A percentile compares a stretch with the other conserved stretches of the same genome.
Evolutionary conservation across 2,113 vertebrate genomes (phyloP).

Genomic region (Paradoxurus hermaphroditus): DNA sequence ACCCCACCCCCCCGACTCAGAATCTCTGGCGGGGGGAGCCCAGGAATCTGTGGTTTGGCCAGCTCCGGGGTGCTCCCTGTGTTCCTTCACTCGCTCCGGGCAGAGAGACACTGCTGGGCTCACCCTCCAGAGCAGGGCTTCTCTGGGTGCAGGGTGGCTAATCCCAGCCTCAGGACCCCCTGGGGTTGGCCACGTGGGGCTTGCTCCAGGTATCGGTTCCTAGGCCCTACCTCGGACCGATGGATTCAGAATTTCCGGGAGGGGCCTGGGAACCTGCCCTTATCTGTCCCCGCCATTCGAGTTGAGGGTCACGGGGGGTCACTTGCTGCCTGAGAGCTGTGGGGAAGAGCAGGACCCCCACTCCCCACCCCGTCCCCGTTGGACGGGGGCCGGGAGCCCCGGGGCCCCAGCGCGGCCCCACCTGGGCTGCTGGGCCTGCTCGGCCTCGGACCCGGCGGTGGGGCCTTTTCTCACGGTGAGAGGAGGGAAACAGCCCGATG

Average conservation of each 20-base stretch:
- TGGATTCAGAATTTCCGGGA: background rate
- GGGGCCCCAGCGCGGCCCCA: accelerated
- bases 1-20: accelerated
- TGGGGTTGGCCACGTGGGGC: background rate
- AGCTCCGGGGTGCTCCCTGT: no score
- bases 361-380: background rate
- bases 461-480: background rate
- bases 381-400: background rate
- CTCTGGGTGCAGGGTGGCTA: background rate
- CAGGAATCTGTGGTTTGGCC: background rate
- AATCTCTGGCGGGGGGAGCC: background rate
- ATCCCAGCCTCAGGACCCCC: background rate
- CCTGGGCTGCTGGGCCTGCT: background rate
- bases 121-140: background rate
- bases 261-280: background rate
- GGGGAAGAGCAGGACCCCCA: background rate
- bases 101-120: background rate
- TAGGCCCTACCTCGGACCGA: background rate
- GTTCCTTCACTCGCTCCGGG: background rate
- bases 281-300: background rate
- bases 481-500: background rate
- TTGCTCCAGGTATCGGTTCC: background rate
- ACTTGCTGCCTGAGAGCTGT: background rate
- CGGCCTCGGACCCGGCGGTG: background rate
- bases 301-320: background rate